Evolutionary conservation across 2,888 invertebrate species (phyloP), one percentile per base, ranked within the genome.

Genomic region (Entomobrya proxima): DNA sequence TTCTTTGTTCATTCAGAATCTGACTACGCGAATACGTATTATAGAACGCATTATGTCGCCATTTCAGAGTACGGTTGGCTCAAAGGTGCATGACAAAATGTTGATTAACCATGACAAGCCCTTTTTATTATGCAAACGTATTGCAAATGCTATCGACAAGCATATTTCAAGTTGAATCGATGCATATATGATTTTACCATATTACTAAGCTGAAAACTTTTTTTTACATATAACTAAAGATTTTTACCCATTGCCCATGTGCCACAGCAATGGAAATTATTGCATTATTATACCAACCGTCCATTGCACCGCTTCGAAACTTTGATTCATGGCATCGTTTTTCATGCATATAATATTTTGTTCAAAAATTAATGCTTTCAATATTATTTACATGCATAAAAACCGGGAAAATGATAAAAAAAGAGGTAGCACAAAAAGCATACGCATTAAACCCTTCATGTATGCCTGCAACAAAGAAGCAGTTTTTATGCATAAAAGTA

Each of bases 21-120:
- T 15, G 18, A 37, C 15, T 37, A 61, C 67, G 67, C 9, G 67
- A 35, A 27, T 67, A 7, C 44, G 50, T 47, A 32, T 27, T 77
- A 58, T 75, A 18, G 24, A 13, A 18, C 6, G 21, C 9, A 37
- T 32, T 80, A 67, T 50, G 74, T 72, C 64, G 52, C 44, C 67
- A 15, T 18, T 35, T 18, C 15, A 44, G 50, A 37, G 18, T 64
- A 67, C 40, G 64, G 11, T 47, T 35, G 55, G 47, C 5, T 67
- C 58, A 67, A 85, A 85, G 75, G 86, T 86, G 87, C 90, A 90
- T 90, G 89, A 90, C 90, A 90, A 90, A 90, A 90, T 90, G 88
- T 90, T 90, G 90, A 90, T 89, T 90, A 90, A 89, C 85, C 90
- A 89, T 90, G 90, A 90, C 90, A 90, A 87, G 86, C 82, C 77